These are phyloP conservation scores for Apodemus speciosus DNA, from an alignment of 2,113 vertebrate genomes.

Conservation along the genomic window DNA sequence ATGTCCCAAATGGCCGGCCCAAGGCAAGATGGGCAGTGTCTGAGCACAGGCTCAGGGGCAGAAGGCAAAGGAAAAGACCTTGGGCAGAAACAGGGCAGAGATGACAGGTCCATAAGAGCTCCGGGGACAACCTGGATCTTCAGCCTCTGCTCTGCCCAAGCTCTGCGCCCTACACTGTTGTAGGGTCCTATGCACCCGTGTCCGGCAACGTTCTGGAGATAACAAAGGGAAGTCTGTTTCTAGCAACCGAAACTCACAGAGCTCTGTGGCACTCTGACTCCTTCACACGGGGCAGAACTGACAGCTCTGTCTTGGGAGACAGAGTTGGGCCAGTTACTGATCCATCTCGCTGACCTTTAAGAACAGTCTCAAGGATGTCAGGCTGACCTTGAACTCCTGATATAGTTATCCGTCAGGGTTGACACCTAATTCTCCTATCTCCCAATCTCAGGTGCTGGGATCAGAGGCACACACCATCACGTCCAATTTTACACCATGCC, in stretches of 20 bases:
- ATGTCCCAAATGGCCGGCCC: fast-evolving
- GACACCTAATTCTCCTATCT: not conserved
- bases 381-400: not conserved
- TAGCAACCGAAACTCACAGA: not conserved
- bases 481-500: not conserved
- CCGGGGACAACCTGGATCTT: not conserved
- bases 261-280: not conserved
- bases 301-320: not conserved
- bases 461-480: not conserved
- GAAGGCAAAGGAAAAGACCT: not conserved
- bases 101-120: not conserved
- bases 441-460: not conserved
- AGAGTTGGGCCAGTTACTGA: not conserved
- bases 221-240: not conserved
- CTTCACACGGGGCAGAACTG: not conserved
- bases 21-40: fast-evolving
- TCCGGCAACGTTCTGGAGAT: not conserved
- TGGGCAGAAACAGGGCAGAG: not conserved
- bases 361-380: not conserved
- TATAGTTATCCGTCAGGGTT: not conserved
- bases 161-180: not conserved
- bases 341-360: not conserved
- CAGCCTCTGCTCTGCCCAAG: not conserved
- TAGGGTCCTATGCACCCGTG: not conserved
- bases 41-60: not conserved